Conservation (phyloP, 2,888 invertebrate species). For the Peribatodes rhomboidaria region DNA sequence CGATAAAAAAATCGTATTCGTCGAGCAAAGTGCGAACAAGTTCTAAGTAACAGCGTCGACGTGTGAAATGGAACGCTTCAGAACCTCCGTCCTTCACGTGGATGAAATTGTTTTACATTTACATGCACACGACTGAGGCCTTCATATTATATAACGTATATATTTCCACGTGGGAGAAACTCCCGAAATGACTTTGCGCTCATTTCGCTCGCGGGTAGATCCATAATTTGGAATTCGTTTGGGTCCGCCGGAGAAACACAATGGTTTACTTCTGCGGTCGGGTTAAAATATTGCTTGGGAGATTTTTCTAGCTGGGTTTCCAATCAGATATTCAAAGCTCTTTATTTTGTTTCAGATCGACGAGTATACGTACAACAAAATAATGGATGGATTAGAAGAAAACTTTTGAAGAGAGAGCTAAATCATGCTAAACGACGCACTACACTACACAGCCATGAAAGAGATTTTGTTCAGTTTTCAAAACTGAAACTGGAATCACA, state of each 20-base stretch:
- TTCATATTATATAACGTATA: slow-evolving; percentile 48
- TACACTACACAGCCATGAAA: background rate
- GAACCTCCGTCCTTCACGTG: slow-evolving; percentile 46
- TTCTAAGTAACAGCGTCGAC: slow-evolving; percentile 51
- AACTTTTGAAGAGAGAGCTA: background rate
- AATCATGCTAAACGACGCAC: background rate
- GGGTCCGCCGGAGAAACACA: slow-evolving; percentile 54
- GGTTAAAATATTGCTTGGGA: slow-evolving; percentile 50
- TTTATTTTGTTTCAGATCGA: slow-evolving; percentile 12
- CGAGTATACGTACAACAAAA: background rate
- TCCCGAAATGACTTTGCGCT: slow-evolving; percentile 53
- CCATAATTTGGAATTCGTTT: slow-evolving; percentile 61
- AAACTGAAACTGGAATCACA: background rate
- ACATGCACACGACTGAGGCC: slow-evolving; percentile 64
- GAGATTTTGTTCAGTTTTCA: background rate
- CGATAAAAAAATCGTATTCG: slow-evolving; percentile 41
- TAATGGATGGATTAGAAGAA: background rate
- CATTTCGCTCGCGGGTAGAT: slow-evolving; percentile 51
- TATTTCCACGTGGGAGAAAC: slow-evolving; percentile 55
- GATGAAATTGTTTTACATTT: slow-evolving; percentile 72
- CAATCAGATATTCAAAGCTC: background rate
- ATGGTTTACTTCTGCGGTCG: slow-evolving; percentile 50
- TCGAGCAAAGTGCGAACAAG: slow-evolving; percentile 18
- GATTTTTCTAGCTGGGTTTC: slow-evolving; percentile 19
- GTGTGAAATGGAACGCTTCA: slow-evolving; percentile 64